Percentiles rank a stretch among this genome's conserved stretches.
These are phyloP conservation scores for Xiphophorus hellerii DNA, from an alignment of 2,113 vertebrate species.

Conservation along the genomic window DNA sequence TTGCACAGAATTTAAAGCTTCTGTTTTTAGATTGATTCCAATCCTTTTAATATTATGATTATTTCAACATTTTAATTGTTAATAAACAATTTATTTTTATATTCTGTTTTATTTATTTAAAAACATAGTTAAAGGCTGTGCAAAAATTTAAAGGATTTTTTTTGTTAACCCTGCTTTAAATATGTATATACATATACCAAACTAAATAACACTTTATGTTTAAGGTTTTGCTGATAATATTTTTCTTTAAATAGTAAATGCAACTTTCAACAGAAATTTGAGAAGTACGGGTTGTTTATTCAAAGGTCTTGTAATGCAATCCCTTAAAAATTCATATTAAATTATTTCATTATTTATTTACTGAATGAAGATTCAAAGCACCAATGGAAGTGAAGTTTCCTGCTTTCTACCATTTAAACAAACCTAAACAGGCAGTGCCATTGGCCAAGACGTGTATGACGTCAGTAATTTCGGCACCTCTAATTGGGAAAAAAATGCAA, in stretches of 20 bases:
- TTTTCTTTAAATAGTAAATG: not conserved
- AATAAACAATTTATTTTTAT: too few species aligned
- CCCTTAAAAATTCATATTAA: not conserved
- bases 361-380: not conserved
- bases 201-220: not conserved
- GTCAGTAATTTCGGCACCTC: slow-evolving; percentile 43
- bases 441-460: slow-evolving; percentile 56
- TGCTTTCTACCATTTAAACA: slow-evolving; percentile 23
- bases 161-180: too few species aligned
- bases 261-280: too few species aligned
- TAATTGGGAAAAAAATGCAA: slow-evolving; percentile 44
- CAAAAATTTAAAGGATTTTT: too few species aligned
- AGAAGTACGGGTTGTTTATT: not conserved
- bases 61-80: too few species aligned
- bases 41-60: too few species aligned
- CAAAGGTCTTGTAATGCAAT: not conserved
- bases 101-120: too few species aligned
- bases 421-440: slow-evolving; percentile 31
- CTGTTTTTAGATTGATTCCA: too few species aligned
- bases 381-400: not conserved
- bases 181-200: too few species aligned
- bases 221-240: not conserved
- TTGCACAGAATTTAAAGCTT: too few species aligned
- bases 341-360: not conserved
- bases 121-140: too few species aligned